Evolutionary conservation across 2,797 vertebrate genomes (phyloP).

Genomic region (Steatocranus sp.): DNA sequence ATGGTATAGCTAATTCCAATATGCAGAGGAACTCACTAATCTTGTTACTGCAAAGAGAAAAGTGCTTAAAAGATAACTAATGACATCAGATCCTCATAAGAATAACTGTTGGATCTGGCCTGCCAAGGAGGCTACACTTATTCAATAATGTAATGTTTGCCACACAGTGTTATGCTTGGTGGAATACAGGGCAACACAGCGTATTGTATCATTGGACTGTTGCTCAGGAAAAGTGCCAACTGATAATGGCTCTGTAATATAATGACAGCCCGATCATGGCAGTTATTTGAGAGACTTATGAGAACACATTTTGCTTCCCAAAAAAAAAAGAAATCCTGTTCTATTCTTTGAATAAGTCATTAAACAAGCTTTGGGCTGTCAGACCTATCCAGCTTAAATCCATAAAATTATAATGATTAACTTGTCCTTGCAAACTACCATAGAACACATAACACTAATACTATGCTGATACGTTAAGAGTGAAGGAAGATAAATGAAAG

Average conservation of each 20-base stretch:
- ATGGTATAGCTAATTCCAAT: not conserved
- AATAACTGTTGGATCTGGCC: not conserved
- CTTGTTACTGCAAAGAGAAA: not conserved
- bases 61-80: not conserved
- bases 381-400: slow-evolving; percentile 50
- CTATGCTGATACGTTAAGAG: slow-evolving; percentile 16
- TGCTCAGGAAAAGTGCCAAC: slow-evolving; percentile 50
- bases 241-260: slow-evolving; percentile 61
- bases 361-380: slow-evolving; percentile 58
- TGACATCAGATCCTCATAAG: not conserved
- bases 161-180: not conserved
- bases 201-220: slow-evolving; percentile 41
- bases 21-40: not conserved
- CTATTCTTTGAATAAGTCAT: slow-evolving; percentile 56
- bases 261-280: slow-evolving; percentile 57
- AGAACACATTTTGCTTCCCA: slow-evolving; percentile 20
- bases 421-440: slow-evolving; percentile 54
- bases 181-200: not conserved
- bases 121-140: not conserved
- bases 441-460: slow-evolving; percentile 34
- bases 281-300: slow-evolving; percentile 53
- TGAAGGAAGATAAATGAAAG: slow-evolving; percentile 29
- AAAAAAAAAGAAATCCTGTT: slow-evolving; percentile 39
- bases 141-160: slow-evolving; percentile 11
- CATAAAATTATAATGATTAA: slow-evolving; percentile 64